These are phyloP conservation scores for Xenus cinereus DNA, from an alignment of 2,113 vertebrate species.

Conservation along the genomic window DNA sequence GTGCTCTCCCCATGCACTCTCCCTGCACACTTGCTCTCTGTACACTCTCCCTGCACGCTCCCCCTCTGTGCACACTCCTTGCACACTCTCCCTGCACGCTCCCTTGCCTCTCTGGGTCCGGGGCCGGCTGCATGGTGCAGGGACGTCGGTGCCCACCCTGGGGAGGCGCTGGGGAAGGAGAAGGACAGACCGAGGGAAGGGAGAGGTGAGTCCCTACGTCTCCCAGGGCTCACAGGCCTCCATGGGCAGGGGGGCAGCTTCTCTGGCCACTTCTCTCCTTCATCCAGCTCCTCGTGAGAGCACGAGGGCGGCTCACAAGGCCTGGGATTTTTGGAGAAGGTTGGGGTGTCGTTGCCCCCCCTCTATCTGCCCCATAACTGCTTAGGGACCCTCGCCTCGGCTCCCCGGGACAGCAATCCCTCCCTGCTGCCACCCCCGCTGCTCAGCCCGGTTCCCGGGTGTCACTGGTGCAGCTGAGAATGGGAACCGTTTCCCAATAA, in stretches of 20 bases:
- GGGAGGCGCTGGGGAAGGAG: accelerated
- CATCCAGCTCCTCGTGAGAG: accelerated
- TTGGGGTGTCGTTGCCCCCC: not conserved
- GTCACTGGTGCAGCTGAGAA: accelerated
- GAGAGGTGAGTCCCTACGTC: accelerated
- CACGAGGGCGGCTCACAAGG: not conserved
- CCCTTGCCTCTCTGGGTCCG: not conserved
- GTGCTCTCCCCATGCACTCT: not conserved
- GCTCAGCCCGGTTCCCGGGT: accelerated
- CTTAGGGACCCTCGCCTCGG: too few species aligned
- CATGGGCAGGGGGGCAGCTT: not conserved
- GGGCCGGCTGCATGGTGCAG: accelerated
- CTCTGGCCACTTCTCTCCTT: not conserved
- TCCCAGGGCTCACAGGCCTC: not conserved
- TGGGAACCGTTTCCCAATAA: not conserved
- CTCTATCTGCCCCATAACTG: not conserved
- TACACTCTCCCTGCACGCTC: too few species aligned
- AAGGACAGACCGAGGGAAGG: not conserved
- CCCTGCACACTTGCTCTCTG: not conserved
- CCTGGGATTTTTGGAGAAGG: not conserved
- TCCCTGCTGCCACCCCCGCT: not conserved
- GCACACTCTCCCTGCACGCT: too few species aligned
- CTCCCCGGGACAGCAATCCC: not conserved
- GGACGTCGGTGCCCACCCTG: too few species aligned
- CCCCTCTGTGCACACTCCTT: too few species aligned